phyloP scores from a whole-genome alignment of 2,888 invertebrate species.

The Alloplasta piceator region DNA sequence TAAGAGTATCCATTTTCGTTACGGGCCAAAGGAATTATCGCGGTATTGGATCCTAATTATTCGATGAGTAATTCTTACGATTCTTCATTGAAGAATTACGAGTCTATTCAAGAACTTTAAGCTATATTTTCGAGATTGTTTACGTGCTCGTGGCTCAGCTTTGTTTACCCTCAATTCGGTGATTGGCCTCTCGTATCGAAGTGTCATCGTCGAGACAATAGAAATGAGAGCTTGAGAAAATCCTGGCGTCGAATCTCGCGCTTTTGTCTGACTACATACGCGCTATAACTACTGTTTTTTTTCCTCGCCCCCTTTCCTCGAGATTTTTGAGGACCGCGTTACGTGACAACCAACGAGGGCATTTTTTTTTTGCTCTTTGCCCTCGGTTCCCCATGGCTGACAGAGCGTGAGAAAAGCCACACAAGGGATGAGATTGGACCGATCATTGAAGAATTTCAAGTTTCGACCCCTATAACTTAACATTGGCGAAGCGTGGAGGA shows the following conservation, averaged over 20 bases:
- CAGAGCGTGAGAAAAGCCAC: neutral
- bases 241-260: neutral
- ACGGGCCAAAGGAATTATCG: too few relatives aligned
- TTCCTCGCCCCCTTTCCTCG: neutral
- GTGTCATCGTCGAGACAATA: constrained; percentile 34
- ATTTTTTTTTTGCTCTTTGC: neutral
- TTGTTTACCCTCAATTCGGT: constrained; percentile 27
- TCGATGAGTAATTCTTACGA: too few relatives aligned
- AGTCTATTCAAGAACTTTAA: neutral
- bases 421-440: constrained; percentile 1
- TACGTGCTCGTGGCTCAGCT: neutral
- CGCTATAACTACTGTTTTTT: constrained; percentile 20
- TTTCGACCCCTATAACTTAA: constrained; percentile 45
- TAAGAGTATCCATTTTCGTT: too few relatives aligned
- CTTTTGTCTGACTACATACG: constrained; percentile 35
- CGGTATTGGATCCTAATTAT: too few relatives aligned
- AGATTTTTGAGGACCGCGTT: constrained; percentile 20
- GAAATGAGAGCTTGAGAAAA: neutral
- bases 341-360: constrained; percentile 17
- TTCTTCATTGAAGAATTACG: too few relatives aligned
- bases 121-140: constrained; percentile 1
- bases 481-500: neutral
- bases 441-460: constrained; percentile 63
- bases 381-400: neutral
- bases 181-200: constrained; percentile 23